Base-by-base conservation (phyloP, 1,140 invertebrate genomes). In the Zaprionus camerounensis region DNA sequence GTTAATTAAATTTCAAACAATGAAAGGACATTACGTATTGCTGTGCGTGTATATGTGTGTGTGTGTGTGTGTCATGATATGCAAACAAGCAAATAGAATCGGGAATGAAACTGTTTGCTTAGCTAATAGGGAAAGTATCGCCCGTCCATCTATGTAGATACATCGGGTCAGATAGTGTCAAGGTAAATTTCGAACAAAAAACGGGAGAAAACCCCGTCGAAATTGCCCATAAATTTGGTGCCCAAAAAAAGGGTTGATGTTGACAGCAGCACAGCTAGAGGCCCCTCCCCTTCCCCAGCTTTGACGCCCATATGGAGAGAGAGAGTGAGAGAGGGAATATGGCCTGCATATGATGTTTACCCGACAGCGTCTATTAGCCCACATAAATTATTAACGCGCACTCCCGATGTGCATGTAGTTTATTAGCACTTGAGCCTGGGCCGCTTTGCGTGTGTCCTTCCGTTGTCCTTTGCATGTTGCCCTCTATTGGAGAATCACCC, bases 1-100 rank as follows among this genome's bases (percentile, higher is more conserved):
- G 85, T 88, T 88, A 88, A 88, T 88, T 88, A 88, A 88, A 90
- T 90, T 84, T 84, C 57, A 26, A 69, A 80, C 75, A 88, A 76
- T 72, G 61, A 55, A 81, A 44, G 68, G 69, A 79, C 71, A 71
- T 76, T 78, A 78, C 59, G 81, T 85, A 56, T 66, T 69, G 66
- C 46, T 59, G 24, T 56, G 15, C 26, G 41, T 51, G 55, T 28
- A 5, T n/a, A 34, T 36, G 63, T 61, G 38, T 71, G 62, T 65
- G 41, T 65, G 41, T 63, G 58, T 71, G 44, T 57, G 24, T 20
- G 41, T 58, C 73, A 68, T 74, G 65, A 84, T 84, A 81, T 78
- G 74, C 82, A 87, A 87, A 86, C 83, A 80, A 80, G 69, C 51
- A 65, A 78, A 76, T 59, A 76, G 82, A 78, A 66, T 46, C 28